A percentile compares a stretch with the other conserved stretches of the same genome.
Evolutionary conservation across 2,888 invertebrate genomes (phyloP).

Genomic region (Blera fallax): DNA sequence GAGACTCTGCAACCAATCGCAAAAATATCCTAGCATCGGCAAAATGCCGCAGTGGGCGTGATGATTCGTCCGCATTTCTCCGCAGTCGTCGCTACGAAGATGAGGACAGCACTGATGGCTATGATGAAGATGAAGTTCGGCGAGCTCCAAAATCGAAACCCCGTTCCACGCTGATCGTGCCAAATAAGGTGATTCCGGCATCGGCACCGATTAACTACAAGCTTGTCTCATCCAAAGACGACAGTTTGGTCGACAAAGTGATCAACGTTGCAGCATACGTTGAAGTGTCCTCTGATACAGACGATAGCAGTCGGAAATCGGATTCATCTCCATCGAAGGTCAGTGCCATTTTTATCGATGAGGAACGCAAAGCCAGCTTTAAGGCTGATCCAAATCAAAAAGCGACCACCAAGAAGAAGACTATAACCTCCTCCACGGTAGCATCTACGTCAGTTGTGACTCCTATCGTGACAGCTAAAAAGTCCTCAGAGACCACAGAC

Average conservation of each 20-base stretch:
- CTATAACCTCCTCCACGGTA: slow-evolving; percentile 41
- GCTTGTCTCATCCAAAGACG: slow-evolving; percentile 77
- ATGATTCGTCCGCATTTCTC: slow-evolving; percentile 87
- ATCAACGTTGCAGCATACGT: slow-evolving; percentile 82
- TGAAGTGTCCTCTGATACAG: slow-evolving; percentile 81
- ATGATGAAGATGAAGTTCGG: slow-evolving; percentile 79
- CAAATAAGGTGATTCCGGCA: slow-evolving; percentile 73
- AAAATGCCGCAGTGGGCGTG: slow-evolving; percentile 91
- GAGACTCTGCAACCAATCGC: slow-evolving; percentile 88
- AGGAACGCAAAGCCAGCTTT: slow-evolving; percentile 81
- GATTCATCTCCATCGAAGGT: slow-evolving; percentile 80
- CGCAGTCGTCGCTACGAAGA: slow-evolving; percentile 85
- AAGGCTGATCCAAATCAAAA: slow-evolving; percentile 79
- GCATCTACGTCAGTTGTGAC: slow-evolving; percentile 6
- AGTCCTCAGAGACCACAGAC: slow-evolving; percentile 73
- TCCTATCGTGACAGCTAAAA: slow-evolving; percentile 39
- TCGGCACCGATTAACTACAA: slow-evolving; percentile 78
- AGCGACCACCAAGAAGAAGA: slow-evolving; percentile 73
- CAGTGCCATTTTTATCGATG: slow-evolving; percentile 82
- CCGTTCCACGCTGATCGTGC: slow-evolving; percentile 74
- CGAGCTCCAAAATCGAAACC: slow-evolving; percentile 82
- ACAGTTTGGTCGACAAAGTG: slow-evolving; percentile 80
- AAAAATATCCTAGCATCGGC: slow-evolving; percentile 94
- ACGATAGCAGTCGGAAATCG: slow-evolving; percentile 81
- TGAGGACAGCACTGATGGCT: slow-evolving; percentile 83